A percentile compares a stretch with the other conserved stretches of the same genome.
phyloP scores from a whole-genome alignment of 2,888 invertebrate species.

The Homarus gammarus region DNA sequence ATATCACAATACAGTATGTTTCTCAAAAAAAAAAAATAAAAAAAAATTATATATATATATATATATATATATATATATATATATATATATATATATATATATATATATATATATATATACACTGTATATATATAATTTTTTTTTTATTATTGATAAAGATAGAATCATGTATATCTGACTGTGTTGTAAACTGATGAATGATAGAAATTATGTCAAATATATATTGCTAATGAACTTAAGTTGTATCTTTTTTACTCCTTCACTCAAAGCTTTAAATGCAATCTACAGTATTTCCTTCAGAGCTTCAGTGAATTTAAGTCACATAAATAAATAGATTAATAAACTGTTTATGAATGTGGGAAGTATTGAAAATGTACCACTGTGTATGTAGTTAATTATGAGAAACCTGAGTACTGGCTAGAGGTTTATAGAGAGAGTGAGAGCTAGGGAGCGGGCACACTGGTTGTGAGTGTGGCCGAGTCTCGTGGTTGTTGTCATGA shows the following conservation, averaged over 20 bases:
- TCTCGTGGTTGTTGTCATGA: too few species aligned
- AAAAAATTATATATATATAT: too few species aligned
- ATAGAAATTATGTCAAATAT: slow-evolving; percentile 15
- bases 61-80: too few species aligned
- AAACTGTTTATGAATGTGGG: background rate
- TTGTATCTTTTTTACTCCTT: background rate
- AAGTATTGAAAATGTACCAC: too few species aligned
- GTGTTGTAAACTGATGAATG: background rate
- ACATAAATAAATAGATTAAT: background rate
- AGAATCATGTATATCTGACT: background rate
- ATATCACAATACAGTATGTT: too few species aligned
- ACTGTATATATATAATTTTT: background rate
- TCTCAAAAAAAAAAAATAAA: too few species aligned
- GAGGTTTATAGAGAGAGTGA: too few species aligned
- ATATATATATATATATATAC: background rate
- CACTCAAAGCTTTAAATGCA: background rate
- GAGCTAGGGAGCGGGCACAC: too few species aligned
- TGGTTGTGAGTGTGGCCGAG: too few species aligned
- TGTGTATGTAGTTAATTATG: too few species aligned
- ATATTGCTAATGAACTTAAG: background rate
- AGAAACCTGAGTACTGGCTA: too few species aligned
- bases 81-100: too few species aligned
- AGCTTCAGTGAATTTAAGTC: background rate
- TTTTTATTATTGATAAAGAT: background rate
- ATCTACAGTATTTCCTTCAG: background rate